Evolutionary conservation across 2,888 invertebrate species (phyloP), one percentile per base, ranked within the genome.

Genomic region (Coelopa pilipes): DNA sequence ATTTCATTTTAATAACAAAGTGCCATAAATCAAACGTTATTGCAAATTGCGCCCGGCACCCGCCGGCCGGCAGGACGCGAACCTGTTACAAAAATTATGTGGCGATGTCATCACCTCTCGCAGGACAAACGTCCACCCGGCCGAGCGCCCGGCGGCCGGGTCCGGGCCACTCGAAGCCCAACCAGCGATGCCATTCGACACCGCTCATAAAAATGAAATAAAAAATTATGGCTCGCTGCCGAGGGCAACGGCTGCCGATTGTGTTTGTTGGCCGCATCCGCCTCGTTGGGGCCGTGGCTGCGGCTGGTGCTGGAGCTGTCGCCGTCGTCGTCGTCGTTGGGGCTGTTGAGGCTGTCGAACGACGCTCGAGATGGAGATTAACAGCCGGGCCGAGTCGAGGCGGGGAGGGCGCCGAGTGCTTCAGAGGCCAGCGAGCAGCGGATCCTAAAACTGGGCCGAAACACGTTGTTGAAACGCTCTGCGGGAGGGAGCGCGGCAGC

Each of bases 1-100:
- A 71, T 71, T 71, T 71, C 80, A 81, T 80, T 82, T 82, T 81
- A 82, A 81, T 82, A 82, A 82, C 80, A 74, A 80, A 78, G 76
- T 79, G 84, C 81, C 81, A 86, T 86, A 86, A 86, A 86, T 86
- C 86, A 86, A 83, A 82, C 81, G 83, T 82, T 82, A 82, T 82
- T 80, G 81, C 81, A 77, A 79, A 81, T 79, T 80, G 79, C 80
- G 63, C 24, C 49, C 19, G 4, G 45, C 59, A 21, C 24, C 49
- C 45, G 19, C 34, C 55, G 62, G 0, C 11, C 15, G 34, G 34
- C 9, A 62, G 34, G n/a, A 12, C 17, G 47, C 21, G 13, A 59
- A 60, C 50, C 34, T 45, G 50, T 34, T 34, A 34, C 15, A 47
- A 59, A 47, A 47, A 70, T 24, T 49, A 70, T 70, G 70, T 70